A percentile compares a stretch with the other conserved stretches of the same genome.
These are phyloP conservation scores for Aurelia coerulea DNA, from an alignment of 30 jellyfish, hydroid and myxozoan genomes.

Conservation along the genomic window DNA sequence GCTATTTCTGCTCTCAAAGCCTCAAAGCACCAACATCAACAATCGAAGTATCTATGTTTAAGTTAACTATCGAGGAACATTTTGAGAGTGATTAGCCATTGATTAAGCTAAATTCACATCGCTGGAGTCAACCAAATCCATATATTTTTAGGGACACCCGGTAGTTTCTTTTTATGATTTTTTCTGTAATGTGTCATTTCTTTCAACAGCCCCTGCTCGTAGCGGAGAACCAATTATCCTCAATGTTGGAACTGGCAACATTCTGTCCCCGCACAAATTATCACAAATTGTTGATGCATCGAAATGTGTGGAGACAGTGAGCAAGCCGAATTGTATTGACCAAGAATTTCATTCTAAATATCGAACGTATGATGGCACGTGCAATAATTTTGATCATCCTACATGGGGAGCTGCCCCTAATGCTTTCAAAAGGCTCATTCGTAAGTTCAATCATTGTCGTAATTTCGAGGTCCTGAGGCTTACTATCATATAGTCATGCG, in stretches of 20 bases:
- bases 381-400: constrained; percentile 76
- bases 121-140: no score
- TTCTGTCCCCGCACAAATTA: constrained; percentile 61
- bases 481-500: no score
- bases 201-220: constrained; percentile 62
- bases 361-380: constrained; percentile 84
- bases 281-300: constrained; percentile 82
- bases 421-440: constrained; percentile 65
- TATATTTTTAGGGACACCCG: no score
- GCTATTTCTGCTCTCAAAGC: no score
- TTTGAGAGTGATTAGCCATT: no score
- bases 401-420: constrained; percentile 91
- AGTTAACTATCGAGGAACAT: no score
- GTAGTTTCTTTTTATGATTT: no score
- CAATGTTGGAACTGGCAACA: constrained; percentile 77
- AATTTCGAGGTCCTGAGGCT: no score
- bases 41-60: no score
- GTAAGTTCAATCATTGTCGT: constrained; percentile 24
- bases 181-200: background rate
- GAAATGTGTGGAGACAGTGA: constrained; percentile 62
- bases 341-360: constrained; percentile 36
- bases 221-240: constrained; percentile 81
- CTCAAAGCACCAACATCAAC: no score
- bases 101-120: no score
- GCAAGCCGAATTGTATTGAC: constrained; percentile 64